A percentile compares a stretch with the other conserved stretches of the same genome.
Conservation (phyloP, 2,113 vertebrate genomes). For the Oryzias curvinotus region DNA sequence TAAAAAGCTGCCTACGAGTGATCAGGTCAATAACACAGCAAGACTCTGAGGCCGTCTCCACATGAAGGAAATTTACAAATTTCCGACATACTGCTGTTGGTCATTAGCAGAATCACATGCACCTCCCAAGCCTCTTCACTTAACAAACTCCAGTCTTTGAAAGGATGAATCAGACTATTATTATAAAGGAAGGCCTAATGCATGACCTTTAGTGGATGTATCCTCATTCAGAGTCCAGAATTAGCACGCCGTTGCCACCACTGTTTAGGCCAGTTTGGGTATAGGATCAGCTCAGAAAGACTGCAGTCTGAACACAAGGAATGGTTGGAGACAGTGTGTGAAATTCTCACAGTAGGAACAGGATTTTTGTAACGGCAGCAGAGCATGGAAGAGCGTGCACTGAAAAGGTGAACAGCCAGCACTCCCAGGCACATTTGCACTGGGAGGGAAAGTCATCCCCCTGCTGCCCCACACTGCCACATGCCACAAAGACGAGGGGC, state of each 20-base stretch:
- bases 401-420: slow-evolving; percentile 53
- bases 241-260: slow-evolving; percentile 33
- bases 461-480: slow-evolving; percentile 62
- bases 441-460: slow-evolving; percentile 39
- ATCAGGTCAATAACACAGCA: slow-evolving; percentile 31
- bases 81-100: slow-evolving; percentile 28
- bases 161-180: slow-evolving; percentile 1
- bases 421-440: slow-evolving; percentile 36
- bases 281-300: slow-evolving; percentile 33
- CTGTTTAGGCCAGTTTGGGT: slow-evolving; percentile 15
- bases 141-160: neutral
- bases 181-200: neutral
- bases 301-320: slow-evolving; percentile 56
- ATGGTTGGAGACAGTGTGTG: slow-evolving; percentile 49
- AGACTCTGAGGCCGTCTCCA: slow-evolving; percentile 19
- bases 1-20: slow-evolving; percentile 17
- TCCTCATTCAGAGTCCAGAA: slow-evolving; percentile 18
- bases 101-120: slow-evolving; percentile 27
- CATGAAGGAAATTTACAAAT: slow-evolving; percentile 22
- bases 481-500: slow-evolving; percentile 67
- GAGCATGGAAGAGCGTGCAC: slow-evolving; percentile 50
- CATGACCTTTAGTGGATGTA: neutral
- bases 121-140: slow-evolving; percentile 19
- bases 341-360: slow-evolving; percentile 60
- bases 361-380: slow-evolving; percentile 47